Base-by-base conservation (phyloP, 2,797 vertebrate genomes). In the Hozukius guyotensis region DNA sequence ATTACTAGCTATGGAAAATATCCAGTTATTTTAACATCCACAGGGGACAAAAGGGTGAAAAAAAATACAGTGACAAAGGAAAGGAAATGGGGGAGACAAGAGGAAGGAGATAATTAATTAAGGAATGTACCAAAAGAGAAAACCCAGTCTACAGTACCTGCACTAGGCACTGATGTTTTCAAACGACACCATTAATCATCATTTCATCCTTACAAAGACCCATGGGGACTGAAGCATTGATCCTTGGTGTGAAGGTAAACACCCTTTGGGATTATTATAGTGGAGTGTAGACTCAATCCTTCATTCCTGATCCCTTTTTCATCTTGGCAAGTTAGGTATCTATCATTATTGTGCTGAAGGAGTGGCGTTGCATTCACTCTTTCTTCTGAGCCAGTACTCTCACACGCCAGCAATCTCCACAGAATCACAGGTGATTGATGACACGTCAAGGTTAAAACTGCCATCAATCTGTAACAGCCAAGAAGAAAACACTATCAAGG, bases 331-430 rank as follows among this genome's bases (percentile, higher is more conserved):
- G 53, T 81, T 75, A 46, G 64, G 53, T 73, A 74, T 81, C 64
- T 78, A 56, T 86, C 84, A 66, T 90, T 76, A 84, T 69, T 53
- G 62, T 77, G 88, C 85, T 85, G 61, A 73, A 78, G 59, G 46
- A 74, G 72, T 14, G 70, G 6, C 52, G 73, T 76, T 73, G 78
- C 74, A 42, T 61, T 72, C 80, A 29, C 31, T 77, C 59, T 64
- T 61, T 75, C 65, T 31, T 62, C 65, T 46, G 34, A 80, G 53
- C 34, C 56, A 57, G 24, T 65, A 13, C 75, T 77, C 63, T 36
- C 36, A 55, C 57, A 46, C 14, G n/a, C 46, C 38, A n/a, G 70
- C 38, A 75, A 78, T 83, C 76, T 78, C 63, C 72, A 67, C 73
- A 22, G 53, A 31, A 64, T 75, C 73, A 24, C 55, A 62, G 71